Evolutionary conservation across 2,797 vertebrate species (phyloP), one percentile per base, ranked within the genome.

Genomic region (Calcarius lapponicus): DNA sequence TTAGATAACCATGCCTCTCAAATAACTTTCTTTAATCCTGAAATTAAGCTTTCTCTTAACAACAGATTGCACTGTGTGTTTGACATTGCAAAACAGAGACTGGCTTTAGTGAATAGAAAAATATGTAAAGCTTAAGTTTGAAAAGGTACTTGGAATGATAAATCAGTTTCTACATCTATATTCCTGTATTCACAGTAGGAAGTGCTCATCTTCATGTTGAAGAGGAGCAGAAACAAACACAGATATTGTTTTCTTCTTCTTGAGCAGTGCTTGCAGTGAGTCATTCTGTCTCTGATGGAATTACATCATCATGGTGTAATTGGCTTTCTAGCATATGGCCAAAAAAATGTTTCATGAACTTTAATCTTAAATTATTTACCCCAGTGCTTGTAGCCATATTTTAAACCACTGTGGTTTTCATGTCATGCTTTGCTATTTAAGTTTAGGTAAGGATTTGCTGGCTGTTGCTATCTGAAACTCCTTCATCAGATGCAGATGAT

Each of bases 141-240:
- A 40, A 73, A 91, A 70, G 28, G 11, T 76, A 43, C 25, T 5
- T 43, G 16, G 85, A 83, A 40, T 29, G 36, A 26, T 42, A 57
- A 40, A 32, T 64, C 38, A 24, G 11, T 78, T 93, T 74, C 47
- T 24, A 21, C 0, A 0, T 88, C 7, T 76, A 0, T 74, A 10
- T 87, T 82, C 34, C 60, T 82, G 5, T 71, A 8, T 53, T 93
- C 48, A 66, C 69, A 57, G 11, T 32, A 80, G 42, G 32, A 90
- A 7, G 19, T 65, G 62, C 42, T 81, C 7, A 20, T 86, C 69
- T 83, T 85, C 13, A 16, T 56, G 17, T 62, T 76, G 38, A 51
- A 66, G 61, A 45, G n/a, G 22, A 40, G 53, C 40, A 78, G 61
- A 90, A 88, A 86, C 14, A 83, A 74, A 76, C 4, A 66, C 4